phyloP scores from a whole-genome alignment of 2,888 invertebrate species.

The Rotaria magnacalcarata region DNA sequence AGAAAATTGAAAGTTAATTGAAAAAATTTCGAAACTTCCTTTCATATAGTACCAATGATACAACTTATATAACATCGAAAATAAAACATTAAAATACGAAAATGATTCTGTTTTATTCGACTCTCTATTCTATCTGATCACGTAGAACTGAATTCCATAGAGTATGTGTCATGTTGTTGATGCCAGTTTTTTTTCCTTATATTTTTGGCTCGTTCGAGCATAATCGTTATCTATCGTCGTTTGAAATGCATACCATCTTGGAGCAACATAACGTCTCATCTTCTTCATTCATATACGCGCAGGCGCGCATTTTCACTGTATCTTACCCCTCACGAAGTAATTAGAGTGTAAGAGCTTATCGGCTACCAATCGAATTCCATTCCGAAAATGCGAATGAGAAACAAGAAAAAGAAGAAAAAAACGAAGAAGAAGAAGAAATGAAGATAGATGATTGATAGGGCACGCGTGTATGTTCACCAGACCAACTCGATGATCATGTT shows the following conservation, averaged over 20 bases:
- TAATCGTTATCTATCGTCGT: slow-evolving; percentile 26
- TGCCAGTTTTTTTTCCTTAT: background rate
- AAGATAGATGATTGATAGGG: slow-evolving; percentile 22
- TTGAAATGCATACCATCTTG: slow-evolving; percentile 29
- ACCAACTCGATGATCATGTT: background rate
- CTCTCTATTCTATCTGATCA: background rate
- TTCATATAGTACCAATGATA: background rate
- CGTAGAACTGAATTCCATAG: slow-evolving; percentile 10
- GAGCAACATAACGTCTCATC: slow-evolving; percentile 29
- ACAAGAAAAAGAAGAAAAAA: background rate
- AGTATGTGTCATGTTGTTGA: background rate
- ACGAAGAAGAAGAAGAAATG: background rate
- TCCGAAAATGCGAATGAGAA: background rate
- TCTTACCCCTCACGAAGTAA: slow-evolving; percentile 16
- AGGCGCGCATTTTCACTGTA: background rate
- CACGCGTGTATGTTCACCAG: slow-evolving; percentile 20
- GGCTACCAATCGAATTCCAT: slow-evolving; percentile 22
- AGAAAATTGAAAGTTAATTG: background rate
- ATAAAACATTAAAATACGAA: background rate
- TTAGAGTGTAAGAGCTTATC: slow-evolving; percentile 29
- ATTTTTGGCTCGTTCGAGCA: background rate
- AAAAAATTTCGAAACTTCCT: slow-evolving; percentile 12
- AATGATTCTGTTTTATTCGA: background rate
- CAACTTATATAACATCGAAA: background rate
- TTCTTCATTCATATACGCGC: slow-evolving; percentile 1